These are phyloP conservation scores for Grantiella picta DNA, from an alignment of 2,113 vertebrate species.

Conservation along the genomic window DNA sequence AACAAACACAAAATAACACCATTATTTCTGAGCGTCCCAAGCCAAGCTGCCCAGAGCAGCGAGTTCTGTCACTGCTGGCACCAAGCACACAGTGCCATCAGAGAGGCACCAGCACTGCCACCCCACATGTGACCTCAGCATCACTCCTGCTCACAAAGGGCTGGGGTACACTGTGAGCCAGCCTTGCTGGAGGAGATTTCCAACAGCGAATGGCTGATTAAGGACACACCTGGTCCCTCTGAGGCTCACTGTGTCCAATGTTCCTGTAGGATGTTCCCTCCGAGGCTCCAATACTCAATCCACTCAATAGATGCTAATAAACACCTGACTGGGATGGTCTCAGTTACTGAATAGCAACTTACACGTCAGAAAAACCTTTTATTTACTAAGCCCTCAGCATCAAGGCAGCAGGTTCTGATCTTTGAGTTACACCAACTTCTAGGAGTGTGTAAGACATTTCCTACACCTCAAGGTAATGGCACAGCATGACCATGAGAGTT, in stretches of 20 bases:
- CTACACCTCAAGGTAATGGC: fast-evolving
- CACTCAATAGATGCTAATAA: neutral
- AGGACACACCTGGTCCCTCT: neutral
- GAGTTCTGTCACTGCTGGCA: neutral
- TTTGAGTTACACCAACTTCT: neutral
- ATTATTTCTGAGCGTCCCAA: too few species aligned
- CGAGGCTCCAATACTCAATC: fast-evolving
- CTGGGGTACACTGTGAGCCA: neutral
- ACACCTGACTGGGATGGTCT: fast-evolving
- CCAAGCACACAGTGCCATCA: fast-evolving
- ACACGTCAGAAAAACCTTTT: fast-evolving
- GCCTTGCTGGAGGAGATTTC: neutral
- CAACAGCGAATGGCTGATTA: fast-evolving
- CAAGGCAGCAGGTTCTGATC: neutral
- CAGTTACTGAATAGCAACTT: neutral
- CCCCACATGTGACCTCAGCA: neutral
- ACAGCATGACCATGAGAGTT: fast-evolving
- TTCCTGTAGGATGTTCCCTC: fast-evolving
- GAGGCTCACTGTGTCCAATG: too few species aligned
- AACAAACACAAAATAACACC: neutral
- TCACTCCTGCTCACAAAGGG: fast-evolving
- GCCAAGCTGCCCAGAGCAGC: neutral
- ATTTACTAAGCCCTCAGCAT: neutral
- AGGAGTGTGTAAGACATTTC: neutral
- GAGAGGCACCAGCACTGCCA: neutral